Conservation (phyloP, 2,113 vertebrate species). For the Macquaria australasica region DNA sequence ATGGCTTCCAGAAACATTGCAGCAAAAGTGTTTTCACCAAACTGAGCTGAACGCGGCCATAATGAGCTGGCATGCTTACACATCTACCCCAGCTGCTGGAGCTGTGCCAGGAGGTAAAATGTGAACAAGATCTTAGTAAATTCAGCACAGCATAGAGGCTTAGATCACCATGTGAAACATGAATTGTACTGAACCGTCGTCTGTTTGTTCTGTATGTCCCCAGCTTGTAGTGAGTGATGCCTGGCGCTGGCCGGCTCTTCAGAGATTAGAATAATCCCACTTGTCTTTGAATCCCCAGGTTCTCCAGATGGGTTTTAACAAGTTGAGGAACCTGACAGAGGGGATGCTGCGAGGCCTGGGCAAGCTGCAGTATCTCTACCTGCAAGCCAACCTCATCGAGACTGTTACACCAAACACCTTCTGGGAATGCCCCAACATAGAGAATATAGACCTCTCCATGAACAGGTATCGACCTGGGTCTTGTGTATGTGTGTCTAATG, state of each 20-base stretch:
- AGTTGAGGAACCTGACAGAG: conserved; percentile 95
- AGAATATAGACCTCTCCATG: conserved; percentile 99
- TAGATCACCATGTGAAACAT: conserved; percentile 71
- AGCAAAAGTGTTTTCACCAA: conserved; percentile 51
- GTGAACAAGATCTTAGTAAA: conserved; percentile 63
- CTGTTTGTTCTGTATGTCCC: conserved; percentile 66
- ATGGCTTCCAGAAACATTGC: conserved; percentile 49
- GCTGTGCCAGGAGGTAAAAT: conserved; percentile 57
- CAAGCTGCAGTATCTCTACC: conserved; percentile 98
- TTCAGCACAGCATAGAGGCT: conserved; percentile 52
- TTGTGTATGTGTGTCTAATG: neutral
- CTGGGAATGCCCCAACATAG: conserved; percentile 96
- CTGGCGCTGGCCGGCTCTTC: conserved; percentile 53
- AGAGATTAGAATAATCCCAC: conserved; percentile 80
- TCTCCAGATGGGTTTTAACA: conserved; percentile 85
- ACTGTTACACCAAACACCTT: conserved; percentile 94
- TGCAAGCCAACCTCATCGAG: conserved; percentile 98
- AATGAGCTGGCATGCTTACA: conserved; percentile 67
- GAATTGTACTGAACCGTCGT: conserved; percentile 54
- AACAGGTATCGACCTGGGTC: conserved; percentile 82
- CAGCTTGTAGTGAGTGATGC: conserved; percentile 55
- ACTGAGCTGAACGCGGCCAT: conserved; percentile 45
- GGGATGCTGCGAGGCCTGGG: conserved; percentile 95
- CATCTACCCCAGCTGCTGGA: conserved; percentile 48
- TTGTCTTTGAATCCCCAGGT: conserved; percentile 79